A percentile compares a stretch with the other conserved stretches of the same genome.
Conservation (phyloP, 92 coral and sea anemone genomes). For the Micromussa lordhowensis region DNA sequence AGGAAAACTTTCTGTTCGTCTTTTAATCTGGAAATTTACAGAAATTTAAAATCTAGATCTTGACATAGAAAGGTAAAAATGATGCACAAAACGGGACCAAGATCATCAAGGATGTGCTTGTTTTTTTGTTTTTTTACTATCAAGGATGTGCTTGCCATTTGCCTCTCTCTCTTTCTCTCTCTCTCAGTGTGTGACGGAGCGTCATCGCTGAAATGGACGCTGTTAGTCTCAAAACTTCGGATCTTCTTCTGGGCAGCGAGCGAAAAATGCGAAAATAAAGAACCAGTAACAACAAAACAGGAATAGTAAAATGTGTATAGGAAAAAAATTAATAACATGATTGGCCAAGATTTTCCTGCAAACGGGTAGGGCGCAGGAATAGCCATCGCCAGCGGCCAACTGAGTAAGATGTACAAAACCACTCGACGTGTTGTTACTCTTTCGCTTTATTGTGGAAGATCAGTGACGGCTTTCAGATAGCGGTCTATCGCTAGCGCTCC, state of each 20-base stretch:
- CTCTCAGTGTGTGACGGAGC: slow-evolving; percentile 1
- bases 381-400: background rate
- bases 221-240: background rate
- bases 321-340: background rate
- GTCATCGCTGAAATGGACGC: background rate
- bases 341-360: slow-evolving; percentile 1
- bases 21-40: background rate
- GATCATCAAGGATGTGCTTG: background rate
- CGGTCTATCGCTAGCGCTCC: slow-evolving; percentile 18
- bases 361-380: background rate
- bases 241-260: background rate
- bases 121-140: too few relatives aligned
- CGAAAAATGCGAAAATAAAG: slow-evolving; percentile 18
- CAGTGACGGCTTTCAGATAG: background rate
- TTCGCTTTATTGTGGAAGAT: background rate
- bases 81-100: slow-evolving; percentile 3
- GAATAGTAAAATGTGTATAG: slow-evolving; percentile 14
- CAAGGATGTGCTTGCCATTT: slow-evolving; percentile 1
- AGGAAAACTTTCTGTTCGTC: background rate
- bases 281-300: background rate
- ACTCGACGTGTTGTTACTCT: background rate
- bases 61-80: background rate
- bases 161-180: slow-evolving; percentile 17
- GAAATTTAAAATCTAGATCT: slow-evolving; percentile 18
- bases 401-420: background rate